Conservation (phyloP, 2,113 vertebrate species). For the Hippoglossus stenolepis region DNA sequence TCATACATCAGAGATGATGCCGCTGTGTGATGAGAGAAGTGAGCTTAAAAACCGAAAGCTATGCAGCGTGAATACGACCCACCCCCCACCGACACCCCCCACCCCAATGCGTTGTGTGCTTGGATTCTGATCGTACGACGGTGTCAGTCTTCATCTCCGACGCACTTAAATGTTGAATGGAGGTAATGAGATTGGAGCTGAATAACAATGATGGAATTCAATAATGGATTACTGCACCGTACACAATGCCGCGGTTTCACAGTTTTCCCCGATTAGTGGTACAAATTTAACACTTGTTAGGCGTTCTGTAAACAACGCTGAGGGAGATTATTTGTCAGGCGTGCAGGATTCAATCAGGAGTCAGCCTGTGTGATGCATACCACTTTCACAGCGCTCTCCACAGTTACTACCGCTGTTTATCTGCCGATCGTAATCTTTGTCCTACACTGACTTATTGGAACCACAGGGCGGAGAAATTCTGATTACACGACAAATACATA, state of each 20-base stretch:
- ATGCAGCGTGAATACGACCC: conserved; percentile 28
- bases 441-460: not conserved
- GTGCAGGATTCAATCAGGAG: conserved; percentile 55
- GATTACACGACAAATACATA: conserved; percentile 12
- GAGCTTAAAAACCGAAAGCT: conserved; percentile 39
- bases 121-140: conserved; percentile 47
- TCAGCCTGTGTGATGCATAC: conserved; percentile 33
- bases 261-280: conserved; percentile 71
- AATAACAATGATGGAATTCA: conserved; percentile 69
- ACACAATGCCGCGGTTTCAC: conserved; percentile 72
- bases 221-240: conserved; percentile 70
- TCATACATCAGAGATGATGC: conserved; percentile 66
- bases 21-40: conserved; percentile 55
- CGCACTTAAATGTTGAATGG: conserved; percentile 63
- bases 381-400: conserved; percentile 30
- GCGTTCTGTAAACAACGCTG: conserved; percentile 66
- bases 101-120: conserved; percentile 25
- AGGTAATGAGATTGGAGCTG: conserved; percentile 78
- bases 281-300: conserved; percentile 80
- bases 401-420: conserved; percentile 23
- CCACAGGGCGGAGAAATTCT: not conserved
- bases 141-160: conserved; percentile 59
- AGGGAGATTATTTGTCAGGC: conserved; percentile 63
- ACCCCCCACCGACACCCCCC: not conserved
- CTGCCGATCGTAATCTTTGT: conserved; percentile 31